Percentiles rank a stretch among this genome's conserved stretches.
Evolutionary conservation across 2,888 invertebrate species (phyloP).

Genomic region (Noctua janthe): DNA sequence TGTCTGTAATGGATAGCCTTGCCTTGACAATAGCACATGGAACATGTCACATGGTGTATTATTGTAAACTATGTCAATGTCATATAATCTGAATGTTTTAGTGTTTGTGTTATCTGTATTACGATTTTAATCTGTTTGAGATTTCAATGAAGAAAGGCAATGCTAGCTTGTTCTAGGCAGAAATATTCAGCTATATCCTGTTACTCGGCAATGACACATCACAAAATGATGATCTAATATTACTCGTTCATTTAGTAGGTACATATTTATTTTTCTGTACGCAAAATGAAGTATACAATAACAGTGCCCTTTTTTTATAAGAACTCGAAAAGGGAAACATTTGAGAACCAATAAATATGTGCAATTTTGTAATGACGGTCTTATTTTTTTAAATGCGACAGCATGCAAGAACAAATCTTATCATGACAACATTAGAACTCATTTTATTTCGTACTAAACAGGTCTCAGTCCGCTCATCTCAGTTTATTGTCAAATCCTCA

Average conservation of each 20-base stretch:
- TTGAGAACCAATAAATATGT: background rate
- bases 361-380: background rate
- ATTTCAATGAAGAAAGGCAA: background rate
- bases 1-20: constrained; percentile 1
- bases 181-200: background rate
- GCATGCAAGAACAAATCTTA: background rate
- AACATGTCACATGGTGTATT: background rate
- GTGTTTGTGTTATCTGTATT: constrained; percentile 7
- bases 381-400: background rate
- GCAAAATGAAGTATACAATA: no score
- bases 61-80: constrained; percentile 23
- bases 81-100: background rate
- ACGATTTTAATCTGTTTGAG: background rate
- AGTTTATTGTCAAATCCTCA: constrained; percentile 25
- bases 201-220: background rate
- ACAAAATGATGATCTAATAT: no score
- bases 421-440: background rate
- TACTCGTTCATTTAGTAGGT: no score
- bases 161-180: background rate
- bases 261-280: no score
- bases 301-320: background rate
- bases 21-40: constrained; percentile 4
- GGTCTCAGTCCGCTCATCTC: background rate
- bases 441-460: background rate
- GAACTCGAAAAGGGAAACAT: background rate